Evolutionary conservation across 1,140 invertebrate genomes (phyloP).

Genomic region (Holcopasites calliopsidis): DNA sequence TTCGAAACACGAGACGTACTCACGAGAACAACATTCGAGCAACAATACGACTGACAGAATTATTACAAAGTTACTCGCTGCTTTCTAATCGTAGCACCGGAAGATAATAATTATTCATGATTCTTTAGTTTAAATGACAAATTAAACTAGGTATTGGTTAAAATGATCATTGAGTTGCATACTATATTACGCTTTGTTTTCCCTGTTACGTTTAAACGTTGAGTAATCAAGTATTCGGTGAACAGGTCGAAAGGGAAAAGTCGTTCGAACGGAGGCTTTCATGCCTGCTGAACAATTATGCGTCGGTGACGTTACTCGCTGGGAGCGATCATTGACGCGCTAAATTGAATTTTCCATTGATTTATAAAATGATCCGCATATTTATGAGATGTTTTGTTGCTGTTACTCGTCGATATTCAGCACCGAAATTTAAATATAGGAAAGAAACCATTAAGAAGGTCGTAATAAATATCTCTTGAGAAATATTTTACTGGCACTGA

Average conservation of each 20-base stretch:
- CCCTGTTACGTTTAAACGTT: not conserved
- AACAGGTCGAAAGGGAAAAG: slow-evolving; percentile 25
- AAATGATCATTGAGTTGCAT: no score
- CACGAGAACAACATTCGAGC: not conserved
- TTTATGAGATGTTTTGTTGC: not conserved
- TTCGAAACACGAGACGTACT: not conserved
- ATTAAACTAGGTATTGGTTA: no score
- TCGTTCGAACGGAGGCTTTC: slow-evolving; percentile 4
- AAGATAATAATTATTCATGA: no score
- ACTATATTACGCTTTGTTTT: not conserved
- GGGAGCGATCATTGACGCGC: not conserved
- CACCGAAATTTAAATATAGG: no score
- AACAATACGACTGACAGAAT: no score
- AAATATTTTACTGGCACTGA: no score
- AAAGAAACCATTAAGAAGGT: no score
- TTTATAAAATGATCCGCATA: not conserved
- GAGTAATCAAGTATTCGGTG: not conserved
- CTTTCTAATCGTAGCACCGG: no score
- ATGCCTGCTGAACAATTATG: not conserved
- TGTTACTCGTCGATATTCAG: not conserved
- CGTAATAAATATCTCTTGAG: no score
- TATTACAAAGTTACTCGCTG: no score
- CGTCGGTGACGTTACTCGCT: not conserved
- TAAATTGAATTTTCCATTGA: slow-evolving; percentile 11
- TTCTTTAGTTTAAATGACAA: no score